Conservation (phyloP, 2,113 vertebrate genomes). For the Pimephales promelas region DNA sequence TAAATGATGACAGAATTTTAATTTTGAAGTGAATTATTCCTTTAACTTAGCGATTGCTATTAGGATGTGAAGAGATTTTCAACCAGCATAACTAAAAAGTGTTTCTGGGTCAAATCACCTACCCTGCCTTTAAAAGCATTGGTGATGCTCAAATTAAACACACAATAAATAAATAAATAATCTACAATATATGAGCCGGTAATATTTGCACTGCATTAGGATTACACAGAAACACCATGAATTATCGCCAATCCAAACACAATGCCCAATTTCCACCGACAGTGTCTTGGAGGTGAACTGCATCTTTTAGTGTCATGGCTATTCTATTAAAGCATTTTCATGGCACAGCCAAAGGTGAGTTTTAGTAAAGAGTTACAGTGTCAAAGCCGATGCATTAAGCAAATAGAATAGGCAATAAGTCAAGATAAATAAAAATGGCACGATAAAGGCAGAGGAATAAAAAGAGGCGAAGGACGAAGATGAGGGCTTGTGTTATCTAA, state of each 20-base stretch:
- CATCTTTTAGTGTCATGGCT: constrained; percentile 60
- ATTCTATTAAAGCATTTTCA: constrained; percentile 60
- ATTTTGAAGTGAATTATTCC: too few relatives aligned
- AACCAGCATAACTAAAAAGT: too few relatives aligned
- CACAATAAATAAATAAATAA: not conserved
- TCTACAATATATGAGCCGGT: constrained; percentile 14
- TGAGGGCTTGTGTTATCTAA: constrained; percentile 78
- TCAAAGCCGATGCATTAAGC: constrained; percentile 62
- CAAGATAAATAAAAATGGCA: constrained; percentile 64
- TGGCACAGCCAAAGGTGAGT: constrained; percentile 58
- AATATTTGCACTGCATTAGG: constrained; percentile 37
- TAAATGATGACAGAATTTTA: too few relatives aligned
- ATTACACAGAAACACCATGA: constrained; percentile 35
- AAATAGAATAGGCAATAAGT: constrained; percentile 68
- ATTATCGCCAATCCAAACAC: constrained; percentile 53
- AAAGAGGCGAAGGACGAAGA: constrained; percentile 76
- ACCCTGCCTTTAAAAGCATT: not conserved
- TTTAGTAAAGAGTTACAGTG: constrained; percentile 62
- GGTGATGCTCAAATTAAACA: too few relatives aligned
- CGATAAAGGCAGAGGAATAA: constrained; percentile 64
- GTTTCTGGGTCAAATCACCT: too few relatives aligned
- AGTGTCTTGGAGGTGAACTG: constrained; percentile 58
- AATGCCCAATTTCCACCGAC: constrained; percentile 48
- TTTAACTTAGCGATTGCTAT: too few relatives aligned
- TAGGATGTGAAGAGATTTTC: too few relatives aligned